These are phyloP conservation scores for Anniella stebbinsi DNA, from an alignment of 2,797 vertebrate species.

Conservation along the genomic window DNA sequence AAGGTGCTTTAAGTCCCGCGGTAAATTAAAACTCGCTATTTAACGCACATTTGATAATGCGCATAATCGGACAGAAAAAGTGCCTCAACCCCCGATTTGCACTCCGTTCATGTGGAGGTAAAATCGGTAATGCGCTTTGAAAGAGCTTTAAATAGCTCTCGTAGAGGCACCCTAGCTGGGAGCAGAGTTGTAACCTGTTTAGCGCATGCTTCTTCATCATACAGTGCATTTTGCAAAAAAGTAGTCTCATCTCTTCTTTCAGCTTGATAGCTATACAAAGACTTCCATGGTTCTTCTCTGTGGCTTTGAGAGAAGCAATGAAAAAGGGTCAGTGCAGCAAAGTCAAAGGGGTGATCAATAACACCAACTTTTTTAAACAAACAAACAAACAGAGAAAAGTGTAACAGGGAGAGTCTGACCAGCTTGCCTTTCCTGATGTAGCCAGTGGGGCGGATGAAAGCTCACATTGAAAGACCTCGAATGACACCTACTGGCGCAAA, in stretches of 20 bases:
- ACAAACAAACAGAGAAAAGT: not conserved
- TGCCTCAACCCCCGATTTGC: too few relatives aligned
- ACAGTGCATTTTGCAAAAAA: not conserved
- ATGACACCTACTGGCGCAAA: constrained; percentile 20
- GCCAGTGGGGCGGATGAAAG: not conserved
- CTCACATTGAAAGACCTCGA: not conserved
- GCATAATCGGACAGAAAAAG: too few relatives aligned
- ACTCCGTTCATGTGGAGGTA: too few relatives aligned
- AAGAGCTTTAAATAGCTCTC: too few relatives aligned
- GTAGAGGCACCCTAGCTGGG: too few relatives aligned
- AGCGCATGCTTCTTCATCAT: not conserved
- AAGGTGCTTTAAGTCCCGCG: too few relatives aligned
- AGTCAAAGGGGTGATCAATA: not conserved
- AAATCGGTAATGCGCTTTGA: too few relatives aligned
- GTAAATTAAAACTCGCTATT: too few relatives aligned
- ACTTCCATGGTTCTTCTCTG: too few relatives aligned
- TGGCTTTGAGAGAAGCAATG: not conserved
- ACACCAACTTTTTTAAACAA: not conserved
- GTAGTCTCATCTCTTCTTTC: not conserved
- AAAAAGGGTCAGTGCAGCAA: not conserved
- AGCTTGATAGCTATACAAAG: not conserved
- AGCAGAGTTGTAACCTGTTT: too few relatives aligned
- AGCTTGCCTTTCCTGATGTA: not conserved
- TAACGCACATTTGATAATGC: too few relatives aligned
- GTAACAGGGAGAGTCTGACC: too few relatives aligned